phyloP scores from a whole-genome alignment of 2,888 invertebrate species.

The Drosophila siamana region DNA sequence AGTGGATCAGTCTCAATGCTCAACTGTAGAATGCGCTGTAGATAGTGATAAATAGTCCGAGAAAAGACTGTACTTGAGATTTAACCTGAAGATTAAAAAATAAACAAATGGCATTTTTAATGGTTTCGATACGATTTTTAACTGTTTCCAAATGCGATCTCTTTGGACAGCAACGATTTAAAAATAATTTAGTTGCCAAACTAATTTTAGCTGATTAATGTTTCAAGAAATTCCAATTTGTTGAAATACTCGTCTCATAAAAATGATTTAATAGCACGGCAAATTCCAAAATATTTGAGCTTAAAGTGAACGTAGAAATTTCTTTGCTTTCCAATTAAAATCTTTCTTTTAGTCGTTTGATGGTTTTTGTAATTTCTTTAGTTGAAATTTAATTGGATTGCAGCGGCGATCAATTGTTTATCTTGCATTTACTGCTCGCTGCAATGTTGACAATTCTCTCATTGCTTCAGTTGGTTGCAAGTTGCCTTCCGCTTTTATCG shows the following conservation, averaged over 20 bases:
- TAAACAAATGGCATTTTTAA: neutral
- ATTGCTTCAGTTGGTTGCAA: constrained; percentile 14
- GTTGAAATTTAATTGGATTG: constrained; percentile 46
- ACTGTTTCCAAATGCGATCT: neutral
- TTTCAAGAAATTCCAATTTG: neutral
- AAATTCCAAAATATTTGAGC: neutral
- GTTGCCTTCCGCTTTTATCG: constrained; percentile 36
- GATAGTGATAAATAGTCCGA: constrained; percentile 9
- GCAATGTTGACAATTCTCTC: constrained; percentile 52
- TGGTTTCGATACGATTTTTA: neutral
- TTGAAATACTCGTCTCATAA: too few species aligned
- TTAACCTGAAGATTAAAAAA: constrained; percentile 26
- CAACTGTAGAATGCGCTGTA: constrained; percentile 9
- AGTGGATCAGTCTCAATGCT: constrained; percentile 38
- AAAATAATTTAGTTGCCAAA: neutral
- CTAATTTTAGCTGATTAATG: neutral
- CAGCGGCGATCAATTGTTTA: constrained; percentile 22
- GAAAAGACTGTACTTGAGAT: constrained; percentile 15
- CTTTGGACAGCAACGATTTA: neutral
- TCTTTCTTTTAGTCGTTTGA: neutral
- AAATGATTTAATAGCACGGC: neutral
- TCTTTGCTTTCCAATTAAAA: neutral
- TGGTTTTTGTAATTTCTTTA: neutral
- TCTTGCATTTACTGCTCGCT: too few species aligned
- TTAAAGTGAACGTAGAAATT: neutral